Conservation (phyloP, 2,113 vertebrate species). For the Prolemur simus region DNA sequence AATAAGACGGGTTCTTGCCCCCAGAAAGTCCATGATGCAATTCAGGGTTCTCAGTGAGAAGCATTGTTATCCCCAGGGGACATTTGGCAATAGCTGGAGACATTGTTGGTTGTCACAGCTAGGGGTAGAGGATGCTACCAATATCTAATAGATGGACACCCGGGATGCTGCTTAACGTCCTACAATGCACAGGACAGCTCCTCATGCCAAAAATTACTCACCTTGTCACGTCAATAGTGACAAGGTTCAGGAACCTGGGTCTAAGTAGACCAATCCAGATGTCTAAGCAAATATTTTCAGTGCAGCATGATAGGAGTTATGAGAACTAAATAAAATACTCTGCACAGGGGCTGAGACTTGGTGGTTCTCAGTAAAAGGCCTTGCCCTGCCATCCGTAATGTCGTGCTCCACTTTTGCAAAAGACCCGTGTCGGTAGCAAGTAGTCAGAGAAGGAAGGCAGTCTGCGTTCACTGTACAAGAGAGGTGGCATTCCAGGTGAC, state of each 20-base stretch:
- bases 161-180: fast-evolving
- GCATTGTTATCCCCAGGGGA: neutral
- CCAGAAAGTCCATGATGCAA: too few relatives aligned
- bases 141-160: fast-evolving
- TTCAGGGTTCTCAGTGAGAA: neutral
- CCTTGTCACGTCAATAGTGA: fast-evolving
- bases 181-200: neutral
- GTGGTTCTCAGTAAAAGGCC: fast-evolving
- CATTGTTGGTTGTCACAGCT: neutral
- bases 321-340: neutral
- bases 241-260: neutral
- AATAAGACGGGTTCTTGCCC: neutral
- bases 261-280: neutral
- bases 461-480: fast-evolving
- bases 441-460: neutral
- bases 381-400: neutral
- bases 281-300: neutral
- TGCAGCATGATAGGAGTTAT: neutral
- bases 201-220: neutral
- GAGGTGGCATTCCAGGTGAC: neutral
- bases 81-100: neutral
- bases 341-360: neutral
- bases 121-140: neutral
- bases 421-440: neutral
- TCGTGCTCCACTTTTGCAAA: neutral